Percentiles rank a stretch among this genome's conserved stretches.
Conservation (phyloP, 2,888 invertebrate species). For the Dioctria rufipes region DNA sequence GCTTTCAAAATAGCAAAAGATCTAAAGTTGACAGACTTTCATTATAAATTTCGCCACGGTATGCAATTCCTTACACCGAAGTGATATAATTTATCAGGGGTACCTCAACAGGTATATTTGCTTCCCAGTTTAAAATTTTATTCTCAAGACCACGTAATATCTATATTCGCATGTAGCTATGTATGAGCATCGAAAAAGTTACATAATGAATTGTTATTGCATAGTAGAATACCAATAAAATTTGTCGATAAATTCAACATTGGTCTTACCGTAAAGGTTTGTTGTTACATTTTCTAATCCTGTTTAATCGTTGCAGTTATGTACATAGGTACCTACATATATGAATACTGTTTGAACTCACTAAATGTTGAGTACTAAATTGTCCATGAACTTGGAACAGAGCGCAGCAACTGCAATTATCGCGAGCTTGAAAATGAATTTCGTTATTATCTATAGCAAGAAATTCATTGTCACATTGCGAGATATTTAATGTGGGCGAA, state of each 20-base stretch:
- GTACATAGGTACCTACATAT: neutral
- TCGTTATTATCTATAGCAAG: neutral
- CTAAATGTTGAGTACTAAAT: neutral
- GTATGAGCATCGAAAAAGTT: too few species aligned
- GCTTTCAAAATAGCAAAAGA: too few species aligned
- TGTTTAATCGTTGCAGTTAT: constrained; percentile 19
- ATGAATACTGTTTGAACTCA: neutral
- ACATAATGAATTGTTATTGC: too few species aligned
- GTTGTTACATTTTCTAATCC: constrained; percentile 38
- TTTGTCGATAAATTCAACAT: neutral
- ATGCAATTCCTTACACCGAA: too few species aligned
- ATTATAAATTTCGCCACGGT: too few species aligned
- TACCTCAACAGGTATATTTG: too few species aligned
- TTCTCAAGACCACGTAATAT: too few species aligned
- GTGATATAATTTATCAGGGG: too few species aligned
- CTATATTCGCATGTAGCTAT: too few species aligned
- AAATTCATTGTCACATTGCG: constrained; percentile 6
- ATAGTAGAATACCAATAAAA: neutral
- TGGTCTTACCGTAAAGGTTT: neutral
- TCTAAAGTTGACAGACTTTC: too few species aligned
- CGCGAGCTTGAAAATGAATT: constrained; percentile 25
- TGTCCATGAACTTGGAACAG: constrained; percentile 37
- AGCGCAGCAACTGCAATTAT: neutral
- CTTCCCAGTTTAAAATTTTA: too few species aligned
- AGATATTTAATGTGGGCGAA: constrained; percentile 9